A percentile compares a stretch with the other conserved stretches of the same genome.
phyloP scores from a whole-genome alignment of 2,888 invertebrate species.

The Drosophila cognata region DNA sequence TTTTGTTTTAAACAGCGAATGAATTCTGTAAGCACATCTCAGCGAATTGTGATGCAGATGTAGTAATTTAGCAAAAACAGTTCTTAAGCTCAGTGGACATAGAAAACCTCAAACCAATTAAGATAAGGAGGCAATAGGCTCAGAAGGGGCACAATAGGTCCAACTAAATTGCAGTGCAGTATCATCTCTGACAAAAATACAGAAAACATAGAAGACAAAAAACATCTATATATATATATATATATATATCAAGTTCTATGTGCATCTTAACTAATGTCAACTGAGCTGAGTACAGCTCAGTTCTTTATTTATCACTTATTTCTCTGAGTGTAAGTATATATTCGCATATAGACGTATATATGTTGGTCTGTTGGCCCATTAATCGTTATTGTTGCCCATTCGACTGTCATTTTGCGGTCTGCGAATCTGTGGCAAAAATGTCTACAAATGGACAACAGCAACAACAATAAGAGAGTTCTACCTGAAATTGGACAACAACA shows the following conservation, averaged over 20 bases:
- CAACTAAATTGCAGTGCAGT: background rate
- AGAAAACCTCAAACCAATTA: background rate
- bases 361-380: constrained; percentile 54
- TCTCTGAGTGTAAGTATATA: background rate
- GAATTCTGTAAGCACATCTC: background rate
- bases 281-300: background rate
- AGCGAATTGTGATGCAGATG: background rate
- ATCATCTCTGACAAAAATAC: background rate
- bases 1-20: no score
- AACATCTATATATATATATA: background rate
- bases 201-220: background rate
- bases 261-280: background rate
- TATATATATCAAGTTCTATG: background rate
- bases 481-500: constrained; percentile 34
- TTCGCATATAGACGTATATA: background rate
- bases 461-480: constrained; percentile 3
- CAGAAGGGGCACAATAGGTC: background rate
- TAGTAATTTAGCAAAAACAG: no score
- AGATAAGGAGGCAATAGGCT: background rate
- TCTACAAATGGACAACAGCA: constrained; percentile 47
- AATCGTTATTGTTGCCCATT: constrained; percentile 65
- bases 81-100: no score
- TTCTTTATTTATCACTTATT: background rate
- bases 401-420: constrained; percentile 72
- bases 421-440: constrained; percentile 71